phyloP scores from a whole-genome alignment of 1,140 invertebrate genomes.

The Halyomorpha halys region DNA sequence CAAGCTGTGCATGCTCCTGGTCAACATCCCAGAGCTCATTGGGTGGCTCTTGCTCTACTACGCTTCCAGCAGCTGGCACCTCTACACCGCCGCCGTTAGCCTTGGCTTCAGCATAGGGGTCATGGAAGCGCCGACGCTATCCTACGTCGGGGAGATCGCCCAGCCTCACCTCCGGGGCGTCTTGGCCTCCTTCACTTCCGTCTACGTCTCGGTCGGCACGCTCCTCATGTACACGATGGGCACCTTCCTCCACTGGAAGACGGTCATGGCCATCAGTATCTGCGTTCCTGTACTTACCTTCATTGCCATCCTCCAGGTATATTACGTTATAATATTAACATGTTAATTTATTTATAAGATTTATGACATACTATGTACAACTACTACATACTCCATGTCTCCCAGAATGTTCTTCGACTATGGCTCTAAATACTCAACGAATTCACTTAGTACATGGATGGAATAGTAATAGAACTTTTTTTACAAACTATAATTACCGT shows the following conservation, averaged over 20 bases:
- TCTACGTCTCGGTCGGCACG: constrained; percentile 28
- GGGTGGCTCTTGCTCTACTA: constrained; percentile 31
- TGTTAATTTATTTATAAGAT: too few species aligned
- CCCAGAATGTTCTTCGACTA: too few species aligned
- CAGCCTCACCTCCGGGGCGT: constrained; percentile 34
- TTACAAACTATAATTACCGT: too few species aligned
- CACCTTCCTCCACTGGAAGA: constrained; percentile 28
- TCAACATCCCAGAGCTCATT: constrained; percentile 32
- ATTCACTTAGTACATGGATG: too few species aligned
- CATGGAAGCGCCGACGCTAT: constrained; percentile 42
- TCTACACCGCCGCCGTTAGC: constrained; percentile 28
- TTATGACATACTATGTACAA: too few species aligned
- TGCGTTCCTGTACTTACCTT: constrained; percentile 30
- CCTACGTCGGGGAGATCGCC: constrained; percentile 45
- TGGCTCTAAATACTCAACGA: too few species aligned
- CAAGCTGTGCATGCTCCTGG: constrained; percentile 32
- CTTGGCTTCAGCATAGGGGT: constrained; percentile 38
- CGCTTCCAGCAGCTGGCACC: not conserved
- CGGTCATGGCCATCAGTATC: constrained; percentile 28
- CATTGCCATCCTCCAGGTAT: constrained; percentile 30
- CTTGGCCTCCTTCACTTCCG: constrained; percentile 29
- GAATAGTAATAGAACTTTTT: too few species aligned
- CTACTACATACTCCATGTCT: too few species aligned
- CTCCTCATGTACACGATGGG: constrained; percentile 31
- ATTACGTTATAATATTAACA: not conserved